phyloP scores from a whole-genome alignment of 2,797 vertebrate genomes.

The Menidia menidia region DNA sequence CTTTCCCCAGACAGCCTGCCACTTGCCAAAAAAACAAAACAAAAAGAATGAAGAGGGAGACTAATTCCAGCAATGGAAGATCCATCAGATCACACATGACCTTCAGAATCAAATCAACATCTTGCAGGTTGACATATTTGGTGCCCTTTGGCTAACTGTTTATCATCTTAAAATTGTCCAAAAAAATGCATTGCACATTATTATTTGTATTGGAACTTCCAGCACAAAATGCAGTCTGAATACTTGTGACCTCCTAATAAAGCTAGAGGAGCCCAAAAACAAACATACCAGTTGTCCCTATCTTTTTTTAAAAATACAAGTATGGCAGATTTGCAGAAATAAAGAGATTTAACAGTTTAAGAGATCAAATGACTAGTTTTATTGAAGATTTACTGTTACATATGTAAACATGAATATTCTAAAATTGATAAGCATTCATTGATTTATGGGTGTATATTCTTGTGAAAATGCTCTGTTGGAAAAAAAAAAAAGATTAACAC shows the following conservation, averaged over 20 bases:
- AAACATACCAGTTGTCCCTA: neutral
- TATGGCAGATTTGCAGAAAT: neutral
- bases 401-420: constrained; percentile 80
- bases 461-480: constrained; percentile 64
- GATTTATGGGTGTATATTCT: constrained; percentile 53
- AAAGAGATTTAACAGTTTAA: constrained; percentile 18
- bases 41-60: constrained; percentile 5
- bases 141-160: constrained; percentile 10
- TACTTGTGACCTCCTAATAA: constrained; percentile 3
- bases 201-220: neutral
- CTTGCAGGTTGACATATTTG: constrained; percentile 28
- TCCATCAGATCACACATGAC: constrained; percentile 4
- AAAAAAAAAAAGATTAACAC: constrained; percentile 75
- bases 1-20: constrained; percentile 23
- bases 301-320: neutral
- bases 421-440: constrained; percentile 65
- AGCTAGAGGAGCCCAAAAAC: neutral
- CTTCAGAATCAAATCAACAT: constrained; percentile 10
- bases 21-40: constrained; percentile 54
- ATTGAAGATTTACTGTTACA: constrained; percentile 81
- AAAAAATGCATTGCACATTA: constrained; percentile 13
- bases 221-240: constrained; percentile 2
- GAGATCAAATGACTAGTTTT: constrained; percentile 73
- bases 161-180: constrained; percentile 26
- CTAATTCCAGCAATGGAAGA: constrained; percentile 10